Conservation (phyloP, 2,888 invertebrate genomes). For the Catocala sponsa region DNA sequence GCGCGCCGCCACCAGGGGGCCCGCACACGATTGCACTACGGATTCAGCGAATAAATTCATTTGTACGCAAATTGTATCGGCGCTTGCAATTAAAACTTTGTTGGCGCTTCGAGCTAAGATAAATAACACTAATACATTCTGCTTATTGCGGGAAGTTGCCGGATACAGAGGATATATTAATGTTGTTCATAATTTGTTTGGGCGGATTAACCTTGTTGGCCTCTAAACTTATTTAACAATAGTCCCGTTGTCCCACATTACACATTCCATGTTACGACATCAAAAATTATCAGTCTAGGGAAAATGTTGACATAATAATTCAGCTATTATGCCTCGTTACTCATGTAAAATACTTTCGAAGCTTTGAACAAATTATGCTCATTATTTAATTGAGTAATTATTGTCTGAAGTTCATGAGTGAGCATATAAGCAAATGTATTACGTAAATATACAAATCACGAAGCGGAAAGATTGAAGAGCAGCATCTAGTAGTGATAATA, state of each 20-base stretch:
- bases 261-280: conserved; percentile 58
- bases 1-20: conserved; percentile 44
- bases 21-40: conserved; percentile 80
- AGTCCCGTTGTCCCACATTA: conserved; percentile 72
- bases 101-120: conserved; percentile 85
- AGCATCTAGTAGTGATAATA: too few relatives aligned
- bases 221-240: conserved; percentile 74
- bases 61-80: conserved; percentile 88
- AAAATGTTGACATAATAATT: conserved; percentile 43
- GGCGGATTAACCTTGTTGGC: conserved; percentile 81
- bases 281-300: conserved; percentile 37
- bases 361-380: too few relatives aligned
- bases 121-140: conserved; percentile 88
- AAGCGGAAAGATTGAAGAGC: too few relatives aligned
- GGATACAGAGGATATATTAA: conserved; percentile 86
- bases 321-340: conserved; percentile 3
- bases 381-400: too few relatives aligned
- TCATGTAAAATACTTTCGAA: conserved; percentile 5
- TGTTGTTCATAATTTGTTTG: conserved; percentile 87
- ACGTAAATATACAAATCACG: too few relatives aligned
- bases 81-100: conserved; percentile 88
- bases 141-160: conserved; percentile 86
- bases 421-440: too few relatives aligned
- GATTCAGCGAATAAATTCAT: conserved; percentile 87
- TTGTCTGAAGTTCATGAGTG: too few relatives aligned